Percentiles rank a stretch among this genome's conserved stretches.
phyloP scores from a whole-genome alignment of 2,797 vertebrate genomes.

The Aldrovandia affinis region DNA sequence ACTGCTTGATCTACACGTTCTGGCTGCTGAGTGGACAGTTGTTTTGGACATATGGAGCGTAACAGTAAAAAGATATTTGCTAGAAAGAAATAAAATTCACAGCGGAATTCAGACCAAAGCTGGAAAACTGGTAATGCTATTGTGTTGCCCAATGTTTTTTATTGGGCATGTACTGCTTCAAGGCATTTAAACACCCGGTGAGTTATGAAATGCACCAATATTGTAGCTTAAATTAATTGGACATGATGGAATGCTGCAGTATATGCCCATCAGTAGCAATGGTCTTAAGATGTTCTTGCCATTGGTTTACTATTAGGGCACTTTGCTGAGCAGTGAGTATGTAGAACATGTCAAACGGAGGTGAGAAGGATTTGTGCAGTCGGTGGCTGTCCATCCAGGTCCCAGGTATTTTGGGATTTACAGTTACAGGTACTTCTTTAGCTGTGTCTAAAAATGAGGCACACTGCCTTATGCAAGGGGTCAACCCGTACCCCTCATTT shows the following conservation, averaged over 20 bases:
- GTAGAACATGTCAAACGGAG: conserved; percentile 13
- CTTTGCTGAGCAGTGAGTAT: conserved; percentile 41
- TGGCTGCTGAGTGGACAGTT: background rate
- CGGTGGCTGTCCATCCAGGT: background rate
- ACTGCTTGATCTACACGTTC: too few species aligned
- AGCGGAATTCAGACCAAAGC: background rate
- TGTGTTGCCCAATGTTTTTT: conserved; percentile 48
- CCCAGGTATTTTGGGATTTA: conserved; percentile 2
- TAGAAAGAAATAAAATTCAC: background rate
- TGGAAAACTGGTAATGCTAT: conserved; percentile 21
- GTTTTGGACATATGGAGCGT: background rate
- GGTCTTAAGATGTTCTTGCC: conserved; percentile 26
- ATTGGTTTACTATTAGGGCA: conserved; percentile 44
- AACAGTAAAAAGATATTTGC: background rate
- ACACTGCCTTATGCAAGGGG: background rate
- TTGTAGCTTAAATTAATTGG: conserved; percentile 45
- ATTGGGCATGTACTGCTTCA: conserved; percentile 28
- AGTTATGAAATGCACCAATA: conserved; percentile 41
- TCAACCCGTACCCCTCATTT: background rate
- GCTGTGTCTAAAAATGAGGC: background rate
- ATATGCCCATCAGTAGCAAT: conserved; percentile 5
- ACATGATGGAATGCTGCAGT: conserved; percentile 66
- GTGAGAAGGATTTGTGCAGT: background rate
- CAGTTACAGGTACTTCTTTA: background rate
- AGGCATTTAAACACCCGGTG: conserved; percentile 38